Evolutionary conservation across 2,888 invertebrate genomes (phyloP).

Genomic region (Stegana nigrithorax): DNA sequence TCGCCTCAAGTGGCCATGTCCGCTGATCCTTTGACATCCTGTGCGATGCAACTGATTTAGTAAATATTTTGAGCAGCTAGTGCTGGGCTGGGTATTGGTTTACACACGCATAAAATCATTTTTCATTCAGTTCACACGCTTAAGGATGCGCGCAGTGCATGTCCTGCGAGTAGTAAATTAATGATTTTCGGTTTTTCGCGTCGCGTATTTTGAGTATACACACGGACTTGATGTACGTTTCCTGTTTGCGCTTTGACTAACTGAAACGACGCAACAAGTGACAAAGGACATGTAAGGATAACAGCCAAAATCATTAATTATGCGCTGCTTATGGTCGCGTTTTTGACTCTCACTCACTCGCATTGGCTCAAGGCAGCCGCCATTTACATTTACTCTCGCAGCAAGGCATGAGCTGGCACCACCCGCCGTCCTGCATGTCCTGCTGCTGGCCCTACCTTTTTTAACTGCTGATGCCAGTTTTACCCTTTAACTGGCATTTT

Average conservation of each 20-base stretch:
- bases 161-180: not conserved
- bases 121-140: constrained; percentile 7
- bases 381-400: no score
- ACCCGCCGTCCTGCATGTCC: not conserved
- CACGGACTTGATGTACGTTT: not conserved
- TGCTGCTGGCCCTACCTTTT: constrained; percentile 1
- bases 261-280: constrained; percentile 5
- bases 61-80: constrained; percentile 9
- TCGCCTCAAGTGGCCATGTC: constrained; percentile 11
- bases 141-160: not conserved
- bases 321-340: not conserved
- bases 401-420: no score
- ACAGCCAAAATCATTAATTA: not conserved
- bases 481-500: not conserved
- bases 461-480: not conserved
- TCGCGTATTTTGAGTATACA: not conserved
- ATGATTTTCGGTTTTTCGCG: not conserved
- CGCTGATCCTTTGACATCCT: constrained; percentile 15
- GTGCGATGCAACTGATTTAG: not conserved
- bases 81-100: not conserved
- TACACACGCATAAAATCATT: not conserved
- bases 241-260: not conserved
- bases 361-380: no score
- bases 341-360: not conserved
- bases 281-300: constrained; percentile 11